Evolutionary conservation across 1,140 invertebrate species (phyloP).

Genomic region (Conus betulinus): DNA sequence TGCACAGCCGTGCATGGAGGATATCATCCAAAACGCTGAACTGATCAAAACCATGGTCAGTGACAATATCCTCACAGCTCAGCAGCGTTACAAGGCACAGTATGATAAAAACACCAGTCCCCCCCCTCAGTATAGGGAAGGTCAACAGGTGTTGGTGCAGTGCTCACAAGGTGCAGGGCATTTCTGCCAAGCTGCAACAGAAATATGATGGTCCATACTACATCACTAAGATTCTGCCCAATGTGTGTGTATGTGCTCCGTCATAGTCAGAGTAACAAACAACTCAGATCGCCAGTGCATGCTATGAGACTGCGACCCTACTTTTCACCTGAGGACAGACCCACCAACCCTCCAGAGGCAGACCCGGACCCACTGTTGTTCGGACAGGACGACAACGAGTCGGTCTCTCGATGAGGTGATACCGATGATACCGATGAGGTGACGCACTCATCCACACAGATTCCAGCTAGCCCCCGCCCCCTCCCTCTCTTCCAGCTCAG

Average conservation of each 20-base stretch:
- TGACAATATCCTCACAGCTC: neutral
- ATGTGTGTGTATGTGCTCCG: neutral
- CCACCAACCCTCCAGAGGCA: no score
- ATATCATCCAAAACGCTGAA: neutral
- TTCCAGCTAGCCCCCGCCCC: no score
- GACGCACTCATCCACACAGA: no score
- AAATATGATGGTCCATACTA: constrained; percentile 17
- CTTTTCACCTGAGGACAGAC: neutral
- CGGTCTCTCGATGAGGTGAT: no score
- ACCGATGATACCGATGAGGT: neutral
- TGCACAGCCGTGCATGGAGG: neutral
- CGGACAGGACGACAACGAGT: neutral
- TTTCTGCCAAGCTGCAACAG: neutral
- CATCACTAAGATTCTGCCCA: neutral
- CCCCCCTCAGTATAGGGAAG: neutral
- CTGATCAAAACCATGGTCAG: neutral
- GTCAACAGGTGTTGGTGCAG: neutral
- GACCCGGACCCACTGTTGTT: no score
- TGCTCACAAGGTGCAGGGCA: neutral
- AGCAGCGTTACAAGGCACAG: neutral
- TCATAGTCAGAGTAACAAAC: neutral
- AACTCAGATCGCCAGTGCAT: neutral
- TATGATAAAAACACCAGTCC: neutral
- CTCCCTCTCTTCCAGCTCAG: no score
- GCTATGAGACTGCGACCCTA: neutral